A percentile compares a stretch with the other conserved stretches of the same genome.
These are phyloP conservation scores for Epinephelus cyanopodus DNA, from an alignment of 2,113 vertebrate genomes.

Conservation along the genomic window DNA sequence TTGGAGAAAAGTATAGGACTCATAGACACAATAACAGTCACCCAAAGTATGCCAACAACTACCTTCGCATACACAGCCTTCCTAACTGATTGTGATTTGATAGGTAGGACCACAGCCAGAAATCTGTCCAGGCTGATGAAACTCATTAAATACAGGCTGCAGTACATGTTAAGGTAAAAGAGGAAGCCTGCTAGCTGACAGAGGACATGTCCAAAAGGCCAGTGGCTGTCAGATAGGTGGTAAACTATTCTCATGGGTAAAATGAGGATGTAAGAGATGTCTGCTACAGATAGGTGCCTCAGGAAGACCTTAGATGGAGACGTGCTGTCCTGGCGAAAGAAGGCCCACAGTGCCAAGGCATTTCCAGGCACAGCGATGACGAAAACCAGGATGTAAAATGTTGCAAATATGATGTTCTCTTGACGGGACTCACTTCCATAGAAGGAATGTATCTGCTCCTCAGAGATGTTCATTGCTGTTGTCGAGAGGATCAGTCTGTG, in stretches of 20 bases:
- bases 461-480: slow-evolving; percentile 65
- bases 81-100: slow-evolving; percentile 66
- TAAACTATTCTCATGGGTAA: slow-evolving; percentile 82
- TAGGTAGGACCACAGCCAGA: slow-evolving; percentile 76
- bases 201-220: slow-evolving; percentile 76
- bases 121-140: slow-evolving; percentile 83
- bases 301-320: slow-evolving; percentile 78
- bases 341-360: slow-evolving; percentile 79
- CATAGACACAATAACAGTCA: slow-evolving; percentile 62
- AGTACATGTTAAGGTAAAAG: slow-evolving; percentile 85
- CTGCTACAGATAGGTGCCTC: slow-evolving; percentile 79
- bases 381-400: slow-evolving; percentile 79
- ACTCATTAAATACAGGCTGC: slow-evolving; percentile 83
- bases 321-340: slow-evolving; percentile 53
- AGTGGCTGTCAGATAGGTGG: slow-evolving; percentile 73
- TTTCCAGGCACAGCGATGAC: slow-evolving; percentile 81
- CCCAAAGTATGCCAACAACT: slow-evolving; percentile 74
- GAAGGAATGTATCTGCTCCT: neutral
- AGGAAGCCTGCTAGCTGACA: slow-evolving; percentile 82
- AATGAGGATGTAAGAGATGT: slow-evolving; percentile 80
- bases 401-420: slow-evolving; percentile 72
- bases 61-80: slow-evolving; percentile 70
- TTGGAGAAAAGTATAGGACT: slow-evolving; percentile 71
- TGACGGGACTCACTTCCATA: slow-evolving; percentile 44
- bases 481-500: slow-evolving; percentile 40